A percentile compares a stretch with the other conserved stretches of the same genome.
Evolutionary conservation across 2,888 invertebrate genomes (phyloP).

Genomic region (Dryococelus australis): DNA sequence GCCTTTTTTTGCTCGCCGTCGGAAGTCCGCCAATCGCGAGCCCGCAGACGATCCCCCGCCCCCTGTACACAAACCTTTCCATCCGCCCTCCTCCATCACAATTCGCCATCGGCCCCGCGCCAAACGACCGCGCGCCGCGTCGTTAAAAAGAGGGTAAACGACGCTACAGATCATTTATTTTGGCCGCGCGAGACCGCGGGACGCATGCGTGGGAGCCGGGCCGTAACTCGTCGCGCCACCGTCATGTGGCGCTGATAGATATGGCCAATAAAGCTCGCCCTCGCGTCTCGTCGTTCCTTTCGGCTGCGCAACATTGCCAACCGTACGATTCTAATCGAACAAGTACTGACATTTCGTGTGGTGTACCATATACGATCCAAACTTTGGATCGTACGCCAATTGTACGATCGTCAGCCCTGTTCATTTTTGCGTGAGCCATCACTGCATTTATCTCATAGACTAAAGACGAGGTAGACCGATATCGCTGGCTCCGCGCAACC

Average conservation of each 20-base stretch:
- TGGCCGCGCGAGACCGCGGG: not conserved
- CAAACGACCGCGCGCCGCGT: not conserved
- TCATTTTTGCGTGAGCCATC: too few species aligned
- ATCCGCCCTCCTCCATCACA: not conserved
- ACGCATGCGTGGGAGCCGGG: not conserved
- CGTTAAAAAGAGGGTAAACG: not conserved
- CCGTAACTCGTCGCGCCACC: not conserved
- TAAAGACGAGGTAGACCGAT: too few species aligned
- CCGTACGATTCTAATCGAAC: too few species aligned
- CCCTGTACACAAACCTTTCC: too few species aligned
- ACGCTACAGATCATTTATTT: not conserved
- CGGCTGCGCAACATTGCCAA: not conserved
- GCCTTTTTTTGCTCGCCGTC: not conserved
- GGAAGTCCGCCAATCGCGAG: not conserved
- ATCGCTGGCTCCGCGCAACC: too few species aligned
- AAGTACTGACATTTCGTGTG: too few species aligned
- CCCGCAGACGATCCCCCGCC: not conserved
- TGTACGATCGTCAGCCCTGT: too few species aligned
- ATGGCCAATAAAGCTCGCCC: conserved; percentile 9
- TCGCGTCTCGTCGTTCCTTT: not conserved
- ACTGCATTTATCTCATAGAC: too few species aligned
- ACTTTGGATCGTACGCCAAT: too few species aligned
- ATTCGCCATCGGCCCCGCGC: conserved; percentile 9
- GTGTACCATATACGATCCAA: too few species aligned
- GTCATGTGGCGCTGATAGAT: conserved; percentile 3